Evolutionary conservation across 2,888 invertebrate species (phyloP), one percentile per base, ranked within the genome.

Genomic region (Drosophila melanocephala): DNA sequence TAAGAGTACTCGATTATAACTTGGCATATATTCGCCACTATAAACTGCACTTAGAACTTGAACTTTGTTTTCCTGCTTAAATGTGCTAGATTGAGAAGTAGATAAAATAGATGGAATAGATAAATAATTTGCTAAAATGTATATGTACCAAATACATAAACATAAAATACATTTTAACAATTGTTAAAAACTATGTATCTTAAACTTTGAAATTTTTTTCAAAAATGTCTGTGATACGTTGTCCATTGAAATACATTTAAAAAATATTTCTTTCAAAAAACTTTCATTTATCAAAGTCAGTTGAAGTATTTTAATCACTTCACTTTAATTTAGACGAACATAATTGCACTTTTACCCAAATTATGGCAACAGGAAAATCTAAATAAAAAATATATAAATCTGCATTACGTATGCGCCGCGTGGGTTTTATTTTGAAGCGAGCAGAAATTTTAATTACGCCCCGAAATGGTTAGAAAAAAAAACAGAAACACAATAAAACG

Each of bases 261-360:
- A 19, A 51, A 28, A 19, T 6, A 6, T 10, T 52, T 52, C 19
- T 12, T 28, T 19, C 44, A 22, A 12, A 51, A 39, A 32, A 64
- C 58, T 81, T 77, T 71, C 81, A 35, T 62, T 55, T 50, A n/a
- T 32, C 47, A 50, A 59, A 61, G 26, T 22, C 39, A 26, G 10
- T 16, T 50, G 16, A n/a, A 50, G 2, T 32, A 60, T 44, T 59
- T 26, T 1, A 53, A 44, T 22, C 19, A 12, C 44, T 26, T 28
- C 51, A 35, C 26, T 52, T 28, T 51, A 52, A 22, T 50, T 44
- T 22, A 39, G 65, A n/a, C 12, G 26, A 39, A 16, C 47, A 26
- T 74, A 91, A 84, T 81, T 78, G 74, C 82, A 75, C 82, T 87
- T 91, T 91, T 89, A 78, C 84, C 56, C 63, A 64, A 19, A 77